Conservation (phyloP, 2,797 vertebrate species). For the Platyrinchus mystaceus region DNA sequence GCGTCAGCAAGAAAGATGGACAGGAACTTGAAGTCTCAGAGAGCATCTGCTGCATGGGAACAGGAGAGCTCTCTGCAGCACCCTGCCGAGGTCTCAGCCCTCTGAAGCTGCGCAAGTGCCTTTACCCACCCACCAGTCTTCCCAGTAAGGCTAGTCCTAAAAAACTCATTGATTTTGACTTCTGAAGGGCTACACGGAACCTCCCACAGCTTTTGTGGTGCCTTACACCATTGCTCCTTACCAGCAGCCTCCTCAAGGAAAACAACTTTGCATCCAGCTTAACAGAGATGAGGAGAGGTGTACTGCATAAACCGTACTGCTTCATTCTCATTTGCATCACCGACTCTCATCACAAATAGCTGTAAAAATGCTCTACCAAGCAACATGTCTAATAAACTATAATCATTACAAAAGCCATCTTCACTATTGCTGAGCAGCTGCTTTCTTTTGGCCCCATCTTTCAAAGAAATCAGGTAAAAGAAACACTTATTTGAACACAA, state of each 20-base stretch:
- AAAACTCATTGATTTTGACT: not conserved
- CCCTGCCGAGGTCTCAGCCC: not conserved
- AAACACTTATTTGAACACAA: not conserved
- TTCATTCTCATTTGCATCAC: not conserved
- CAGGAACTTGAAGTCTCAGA: not conserved
- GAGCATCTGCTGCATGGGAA: conserved; percentile 22
- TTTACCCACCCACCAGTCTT: not conserved
- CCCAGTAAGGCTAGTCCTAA: not conserved
- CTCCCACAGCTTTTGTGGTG: not conserved
- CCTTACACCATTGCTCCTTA: not conserved
- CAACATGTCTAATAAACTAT: not conserved
- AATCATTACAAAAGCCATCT: not conserved
- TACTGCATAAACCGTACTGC: not conserved
- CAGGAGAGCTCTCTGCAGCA: not conserved
- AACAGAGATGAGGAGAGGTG: not conserved
- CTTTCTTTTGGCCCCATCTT: not conserved
- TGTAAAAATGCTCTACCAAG: not conserved
- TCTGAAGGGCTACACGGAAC: not conserved
- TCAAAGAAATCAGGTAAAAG: not conserved
- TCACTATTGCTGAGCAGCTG: not conserved
- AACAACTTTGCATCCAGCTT: not conserved
- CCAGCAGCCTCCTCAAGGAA: not conserved
- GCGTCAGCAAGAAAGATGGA: conserved; percentile 3
- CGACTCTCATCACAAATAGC: accelerated
- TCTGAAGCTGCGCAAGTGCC: not conserved